A percentile compares a stretch with the other conserved stretches of the same genome.
phyloP scores from a whole-genome alignment of 2,797 vertebrate genomes.

The Pipistrellus nathusii region DNA sequence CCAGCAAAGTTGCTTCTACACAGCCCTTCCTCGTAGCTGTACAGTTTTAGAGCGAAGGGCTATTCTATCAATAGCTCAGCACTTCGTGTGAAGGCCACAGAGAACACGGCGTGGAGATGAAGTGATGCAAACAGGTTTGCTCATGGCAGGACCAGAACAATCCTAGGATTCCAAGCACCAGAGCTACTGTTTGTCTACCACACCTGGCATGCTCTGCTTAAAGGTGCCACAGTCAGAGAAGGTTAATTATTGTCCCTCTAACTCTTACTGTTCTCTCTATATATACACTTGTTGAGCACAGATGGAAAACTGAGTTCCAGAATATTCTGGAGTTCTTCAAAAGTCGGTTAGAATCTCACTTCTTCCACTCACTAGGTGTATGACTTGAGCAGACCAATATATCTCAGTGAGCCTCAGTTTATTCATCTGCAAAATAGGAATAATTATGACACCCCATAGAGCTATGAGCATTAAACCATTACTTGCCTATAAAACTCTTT shows the following conservation, averaged over 20 bases:
- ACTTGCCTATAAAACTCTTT: neutral
- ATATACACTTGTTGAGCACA: neutral
- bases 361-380: neutral
- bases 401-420: conserved; percentile 12
- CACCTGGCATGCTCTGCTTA: neutral
- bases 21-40: neutral
- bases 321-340: neutral
- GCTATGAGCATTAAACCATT: neutral
- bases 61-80: neutral
- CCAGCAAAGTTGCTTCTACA: neutral
- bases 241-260: neutral
- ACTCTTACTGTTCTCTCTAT: neutral
- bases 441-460: neutral
- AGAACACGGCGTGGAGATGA: neutral
- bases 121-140: neutral
- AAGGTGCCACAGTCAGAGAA: neutral
- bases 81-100: neutral
- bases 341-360: neutral
- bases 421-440: conserved; percentile 18
- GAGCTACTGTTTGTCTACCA: neutral
- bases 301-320: neutral
- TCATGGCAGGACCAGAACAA: neutral
- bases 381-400: neutral
- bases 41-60: neutral
- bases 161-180: neutral